Percentiles rank a stretch among this genome's conserved stretches.
Evolutionary conservation across 2,888 invertebrate genomes (phyloP).

Genomic region (Lutraria lutraria): DNA sequence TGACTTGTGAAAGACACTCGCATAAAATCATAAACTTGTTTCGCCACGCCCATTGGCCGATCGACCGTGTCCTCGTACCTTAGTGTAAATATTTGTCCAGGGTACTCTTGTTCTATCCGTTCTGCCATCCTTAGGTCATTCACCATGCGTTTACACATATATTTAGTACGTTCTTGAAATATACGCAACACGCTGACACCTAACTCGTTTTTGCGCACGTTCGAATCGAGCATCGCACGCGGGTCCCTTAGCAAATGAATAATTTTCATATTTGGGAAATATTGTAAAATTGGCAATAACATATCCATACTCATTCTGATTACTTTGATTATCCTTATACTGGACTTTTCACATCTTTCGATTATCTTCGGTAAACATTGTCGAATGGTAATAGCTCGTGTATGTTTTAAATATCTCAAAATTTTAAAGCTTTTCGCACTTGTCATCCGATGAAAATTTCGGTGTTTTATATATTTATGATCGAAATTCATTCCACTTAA

Average conservation of each 20-base stretch:
- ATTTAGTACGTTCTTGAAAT: not conserved
- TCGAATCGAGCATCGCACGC: conserved; percentile 15
- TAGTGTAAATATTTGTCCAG: not conserved
- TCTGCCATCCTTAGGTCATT: not conserved
- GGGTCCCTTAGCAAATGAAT: conserved; percentile 4
- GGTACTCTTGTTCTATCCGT: not conserved
- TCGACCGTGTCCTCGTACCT: not conserved
- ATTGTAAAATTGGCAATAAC: not conserved
- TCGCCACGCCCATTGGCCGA: not conserved
- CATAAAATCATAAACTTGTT: not conserved
- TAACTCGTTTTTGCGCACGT: not conserved
- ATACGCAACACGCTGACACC: not conserved
- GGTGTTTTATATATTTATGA: not conserved
- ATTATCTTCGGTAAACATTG: not conserved
- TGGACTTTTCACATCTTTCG: not conserved
- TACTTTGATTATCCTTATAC: not conserved
- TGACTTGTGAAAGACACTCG: not conserved
- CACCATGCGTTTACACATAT: not conserved
- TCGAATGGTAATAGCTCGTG: not conserved
- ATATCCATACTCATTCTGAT: conserved; percentile 11
- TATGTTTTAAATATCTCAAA: not conserved
- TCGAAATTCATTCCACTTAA: not conserved
- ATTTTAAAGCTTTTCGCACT: not conserved
- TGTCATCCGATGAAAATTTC: not conserved
- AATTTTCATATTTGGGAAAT: conserved; percentile 11